phyloP scores from a whole-genome alignment of 2,113 vertebrate species.

The Xyliphius kryptos region DNA sequence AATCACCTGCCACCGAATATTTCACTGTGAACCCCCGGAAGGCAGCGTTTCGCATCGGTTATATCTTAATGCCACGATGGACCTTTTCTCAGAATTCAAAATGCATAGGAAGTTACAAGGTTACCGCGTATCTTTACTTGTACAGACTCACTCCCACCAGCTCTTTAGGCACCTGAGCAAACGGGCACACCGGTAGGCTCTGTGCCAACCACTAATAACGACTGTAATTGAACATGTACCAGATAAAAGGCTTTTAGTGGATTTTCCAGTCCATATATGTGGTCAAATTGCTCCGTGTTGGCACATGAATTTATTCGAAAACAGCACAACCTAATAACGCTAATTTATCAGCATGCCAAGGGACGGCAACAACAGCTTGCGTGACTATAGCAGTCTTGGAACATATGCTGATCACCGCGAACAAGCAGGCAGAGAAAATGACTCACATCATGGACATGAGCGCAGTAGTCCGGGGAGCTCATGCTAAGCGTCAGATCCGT shows the following conservation, averaged over 20 bases:
- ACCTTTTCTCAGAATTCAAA: background rate
- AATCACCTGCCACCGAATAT: slow-evolving; percentile 10
- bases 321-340: slow-evolving; percentile 25
- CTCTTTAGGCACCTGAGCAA: background rate
- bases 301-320: slow-evolving; percentile 26
- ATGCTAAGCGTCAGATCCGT: background rate
- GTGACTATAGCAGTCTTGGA: slow-evolving; percentile 16
- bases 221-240: slow-evolving; percentile 2
- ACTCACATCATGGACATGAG: background rate
- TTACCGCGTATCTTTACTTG: background rate
- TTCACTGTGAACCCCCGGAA: background rate
- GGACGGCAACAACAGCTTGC: slow-evolving; percentile 9
- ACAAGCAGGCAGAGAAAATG: slow-evolving; percentile 3
- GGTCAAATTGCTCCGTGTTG: slow-evolving; percentile 19
- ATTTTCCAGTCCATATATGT: slow-evolving; percentile 11
- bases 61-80: background rate
- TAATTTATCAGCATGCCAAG: slow-evolving; percentile 33
- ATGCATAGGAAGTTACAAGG: background rate
- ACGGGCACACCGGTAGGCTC: slow-evolving; percentile 2
- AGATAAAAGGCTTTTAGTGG: background rate
- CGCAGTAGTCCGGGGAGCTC: background rate
- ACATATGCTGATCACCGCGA: slow-evolving; percentile 29
- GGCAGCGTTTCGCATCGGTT: background rate
- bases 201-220: background rate
- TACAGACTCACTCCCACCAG: background rate